These are phyloP conservation scores for Leptopilina myrica DNA, from an alignment of 2,888 invertebrate species.

Conservation along the genomic window DNA sequence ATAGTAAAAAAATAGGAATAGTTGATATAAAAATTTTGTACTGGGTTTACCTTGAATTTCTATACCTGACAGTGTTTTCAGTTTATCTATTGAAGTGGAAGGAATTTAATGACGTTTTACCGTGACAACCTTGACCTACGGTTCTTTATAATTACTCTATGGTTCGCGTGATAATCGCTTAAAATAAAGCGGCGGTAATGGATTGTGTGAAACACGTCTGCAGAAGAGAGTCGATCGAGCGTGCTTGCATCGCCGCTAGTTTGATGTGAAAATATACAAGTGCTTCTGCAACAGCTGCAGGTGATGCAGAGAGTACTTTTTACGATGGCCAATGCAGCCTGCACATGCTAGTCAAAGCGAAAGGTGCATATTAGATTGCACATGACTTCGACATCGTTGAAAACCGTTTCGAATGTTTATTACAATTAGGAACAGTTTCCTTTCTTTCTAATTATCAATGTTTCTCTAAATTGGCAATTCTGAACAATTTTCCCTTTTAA, in stretches of 20 bases:
- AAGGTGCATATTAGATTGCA: conserved; percentile 31
- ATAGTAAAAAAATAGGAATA: too few species aligned
- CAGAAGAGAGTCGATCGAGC: conserved; percentile 12
- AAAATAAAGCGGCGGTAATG: conserved; percentile 26
- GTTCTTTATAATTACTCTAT: conserved; percentile 32
- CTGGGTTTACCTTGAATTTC: too few species aligned
- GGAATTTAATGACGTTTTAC: conserved; percentile 42
- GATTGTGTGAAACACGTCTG: conserved; percentile 18
- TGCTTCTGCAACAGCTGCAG: conserved; percentile 33
- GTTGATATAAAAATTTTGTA: too few species aligned
- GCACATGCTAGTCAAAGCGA: conserved; percentile 29
- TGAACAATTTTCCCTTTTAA: too few species aligned
- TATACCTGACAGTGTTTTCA: too few species aligned
- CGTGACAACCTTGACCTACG: conserved; percentile 51
- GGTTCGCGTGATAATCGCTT: conserved; percentile 38
- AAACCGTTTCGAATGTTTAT: conserved; percentile 4
- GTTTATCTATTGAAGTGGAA: conserved; percentile 1
- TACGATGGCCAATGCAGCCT: not conserved
- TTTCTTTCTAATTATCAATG: not conserved
- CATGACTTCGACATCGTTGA: conserved; percentile 8
- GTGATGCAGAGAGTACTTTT: conserved; percentile 14
- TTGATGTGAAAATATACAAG: conserved; percentile 32
- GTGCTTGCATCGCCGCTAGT: not conserved
- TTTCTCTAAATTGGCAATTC: not conserved
- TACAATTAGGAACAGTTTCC: not conserved